These are phyloP conservation scores for Trematocara caparti DNA, from an alignment of 2,797 vertebrate species.

Conservation along the genomic window DNA sequence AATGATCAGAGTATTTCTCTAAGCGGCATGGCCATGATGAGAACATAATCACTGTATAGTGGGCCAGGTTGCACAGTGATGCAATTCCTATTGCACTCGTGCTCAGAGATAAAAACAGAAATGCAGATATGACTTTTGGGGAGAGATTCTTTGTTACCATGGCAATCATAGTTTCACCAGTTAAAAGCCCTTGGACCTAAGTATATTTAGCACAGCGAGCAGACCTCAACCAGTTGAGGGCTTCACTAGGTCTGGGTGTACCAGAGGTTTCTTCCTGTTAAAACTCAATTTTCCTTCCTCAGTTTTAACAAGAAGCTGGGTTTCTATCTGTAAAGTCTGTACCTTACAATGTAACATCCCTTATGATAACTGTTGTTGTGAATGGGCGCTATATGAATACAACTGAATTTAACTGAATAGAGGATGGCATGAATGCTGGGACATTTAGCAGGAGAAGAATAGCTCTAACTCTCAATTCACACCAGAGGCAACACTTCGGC, in stretches of 20 bases:
- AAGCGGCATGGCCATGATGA: background rate
- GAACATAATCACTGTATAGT: background rate
- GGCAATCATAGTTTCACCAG: conserved; percentile 10
- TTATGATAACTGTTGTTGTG: background rate
- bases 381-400: background rate
- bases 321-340: background rate
- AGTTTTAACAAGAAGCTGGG: background rate
- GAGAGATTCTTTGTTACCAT: conserved; percentile 37
- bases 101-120: conserved; percentile 3
- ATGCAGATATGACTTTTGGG: conserved; percentile 2
- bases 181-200: background rate
- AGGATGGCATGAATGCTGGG: background rate
- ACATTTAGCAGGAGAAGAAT: conserved; percentile 23
- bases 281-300: background rate
- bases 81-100: background rate
- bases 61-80: background rate
- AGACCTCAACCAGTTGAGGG: background rate
- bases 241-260: background rate
- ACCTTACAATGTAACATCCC: background rate
- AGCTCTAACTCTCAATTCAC: conserved; percentile 12
- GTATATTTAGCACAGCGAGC: background rate
- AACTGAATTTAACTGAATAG: background rate
- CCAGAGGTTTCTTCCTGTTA: background rate
- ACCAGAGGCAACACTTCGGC: conserved; percentile 11
- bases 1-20: background rate